These are phyloP conservation scores for Oeneis ivallda DNA, from an alignment of 2,888 invertebrate genomes.

Conservation along the genomic window DNA sequence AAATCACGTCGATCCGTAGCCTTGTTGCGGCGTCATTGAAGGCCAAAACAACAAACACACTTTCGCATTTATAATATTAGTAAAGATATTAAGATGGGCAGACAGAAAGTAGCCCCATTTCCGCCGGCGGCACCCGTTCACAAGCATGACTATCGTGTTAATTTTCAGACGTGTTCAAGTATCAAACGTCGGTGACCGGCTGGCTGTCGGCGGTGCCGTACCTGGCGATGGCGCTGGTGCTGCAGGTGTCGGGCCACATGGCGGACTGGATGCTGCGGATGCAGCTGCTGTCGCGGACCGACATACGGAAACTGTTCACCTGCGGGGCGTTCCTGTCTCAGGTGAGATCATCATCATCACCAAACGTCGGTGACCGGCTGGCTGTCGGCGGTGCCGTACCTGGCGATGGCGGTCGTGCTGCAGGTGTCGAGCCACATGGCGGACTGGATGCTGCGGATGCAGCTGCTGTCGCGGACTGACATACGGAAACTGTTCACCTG, in stretches of 20 bases:
- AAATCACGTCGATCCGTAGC: too few relatives aligned
- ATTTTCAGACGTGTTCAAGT: slow-evolving; percentile 85
- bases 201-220: slow-evolving; percentile 93
- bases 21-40: too few relatives aligned
- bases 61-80: too few relatives aligned
- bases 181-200: slow-evolving; percentile 89
- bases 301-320: slow-evolving; percentile 83
- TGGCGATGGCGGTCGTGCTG: slow-evolving; percentile 92
- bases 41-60: too few relatives aligned
- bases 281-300: slow-evolving; percentile 86
- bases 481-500: slow-evolving; percentile 82
- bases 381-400: slow-evolving; percentile 92
- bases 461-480: slow-evolving; percentile 86
- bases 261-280: slow-evolving; percentile 87
- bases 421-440: slow-evolving; percentile 88
- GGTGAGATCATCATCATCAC: slow-evolving; percentile 58
- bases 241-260: slow-evolving; percentile 89
- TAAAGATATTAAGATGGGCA: too few relatives aligned
- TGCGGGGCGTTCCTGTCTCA: slow-evolving; percentile 74
- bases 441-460: slow-evolving; percentile 87
- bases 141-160: too few relatives aligned
- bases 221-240: slow-evolving; percentile 90
- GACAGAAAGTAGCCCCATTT: too few relatives aligned
- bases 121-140: too few relatives aligned
- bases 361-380: slow-evolving; percentile 90